Conservation (phyloP, 2,888 invertebrate species). For the Stegana nigrithorax region DNA sequence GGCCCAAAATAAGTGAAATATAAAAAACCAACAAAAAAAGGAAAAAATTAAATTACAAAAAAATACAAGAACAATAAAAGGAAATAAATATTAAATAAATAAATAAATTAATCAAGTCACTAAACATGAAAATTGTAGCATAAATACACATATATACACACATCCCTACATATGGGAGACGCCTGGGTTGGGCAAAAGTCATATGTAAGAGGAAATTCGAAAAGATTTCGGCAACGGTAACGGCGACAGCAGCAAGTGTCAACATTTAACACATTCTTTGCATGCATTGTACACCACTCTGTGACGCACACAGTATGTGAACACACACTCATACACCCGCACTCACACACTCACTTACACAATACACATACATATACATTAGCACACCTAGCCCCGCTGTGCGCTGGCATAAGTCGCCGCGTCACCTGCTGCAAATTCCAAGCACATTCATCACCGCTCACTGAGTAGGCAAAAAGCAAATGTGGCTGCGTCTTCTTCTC, state of each 20-base stretch:
- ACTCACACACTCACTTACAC: not conserved
- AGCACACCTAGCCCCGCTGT: too few relatives aligned
- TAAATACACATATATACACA: not conserved
- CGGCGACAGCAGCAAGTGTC: constrained; percentile 7
- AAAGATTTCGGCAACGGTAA: not conserved
- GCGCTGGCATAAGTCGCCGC: too few relatives aligned
- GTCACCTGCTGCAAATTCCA: constrained; percentile 12
- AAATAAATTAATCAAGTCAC: not conserved
- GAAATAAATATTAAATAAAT: not conserved
- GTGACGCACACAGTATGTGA: not conserved
- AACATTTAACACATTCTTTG: constrained; percentile 18
- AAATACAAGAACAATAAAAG: not conserved
- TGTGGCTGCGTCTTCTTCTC: too few relatives aligned
- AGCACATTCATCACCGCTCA: constrained; percentile 11
- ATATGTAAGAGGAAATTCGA: too few relatives aligned
- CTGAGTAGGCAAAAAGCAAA: too few relatives aligned
- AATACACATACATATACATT: not conserved
- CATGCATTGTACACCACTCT: not conserved
- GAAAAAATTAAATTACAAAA: not conserved
- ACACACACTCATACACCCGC: not conserved
- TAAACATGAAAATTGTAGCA: not conserved
- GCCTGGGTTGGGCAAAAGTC: too few relatives aligned
- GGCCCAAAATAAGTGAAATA: constrained; percentile 16
- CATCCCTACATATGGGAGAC: not conserved
- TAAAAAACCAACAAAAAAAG: not conserved